A percentile compares a stretch with the other conserved stretches of the same genome.
Evolutionary conservation across 2,113 vertebrate genomes (phyloP).

Genomic region (Phalacrocorax aristotelis): DNA sequence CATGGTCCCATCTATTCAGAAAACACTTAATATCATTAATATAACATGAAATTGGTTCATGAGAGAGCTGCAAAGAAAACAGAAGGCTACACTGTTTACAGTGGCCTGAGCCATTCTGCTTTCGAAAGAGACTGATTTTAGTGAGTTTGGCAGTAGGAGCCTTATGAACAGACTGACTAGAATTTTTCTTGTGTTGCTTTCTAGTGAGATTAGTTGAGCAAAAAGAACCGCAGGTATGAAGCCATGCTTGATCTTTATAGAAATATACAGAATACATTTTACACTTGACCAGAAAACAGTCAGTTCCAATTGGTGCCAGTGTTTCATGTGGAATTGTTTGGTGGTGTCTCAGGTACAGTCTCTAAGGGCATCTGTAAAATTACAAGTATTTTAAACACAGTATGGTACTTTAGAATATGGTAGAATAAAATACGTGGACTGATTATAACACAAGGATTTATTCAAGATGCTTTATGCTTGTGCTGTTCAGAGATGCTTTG

Average conservation of each 20-base stretch:
- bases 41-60: background rate
- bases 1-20: background rate
- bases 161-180: background rate
- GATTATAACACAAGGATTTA: background rate
- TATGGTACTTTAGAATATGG: background rate
- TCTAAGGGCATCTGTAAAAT: background rate
- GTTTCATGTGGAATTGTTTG: background rate
- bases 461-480: background rate
- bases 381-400: background rate
- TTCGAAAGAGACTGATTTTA: background rate
- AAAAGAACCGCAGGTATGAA: background rate
- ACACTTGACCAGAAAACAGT: background rate
- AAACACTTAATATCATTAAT: background rate
- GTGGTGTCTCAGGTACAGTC: background rate
- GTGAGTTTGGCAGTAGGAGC: background rate
- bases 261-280: background rate
- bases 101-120: background rate
- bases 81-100: background rate
- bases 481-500: background rate
- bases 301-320: background rate
- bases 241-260: background rate
- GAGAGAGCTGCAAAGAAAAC: background rate
- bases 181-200: background rate
- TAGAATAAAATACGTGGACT: background rate
- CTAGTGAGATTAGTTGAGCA: background rate